Conservation (phyloP, 2,797 vertebrate genomes). For the Arrhamphus sclerolepis region DNA sequence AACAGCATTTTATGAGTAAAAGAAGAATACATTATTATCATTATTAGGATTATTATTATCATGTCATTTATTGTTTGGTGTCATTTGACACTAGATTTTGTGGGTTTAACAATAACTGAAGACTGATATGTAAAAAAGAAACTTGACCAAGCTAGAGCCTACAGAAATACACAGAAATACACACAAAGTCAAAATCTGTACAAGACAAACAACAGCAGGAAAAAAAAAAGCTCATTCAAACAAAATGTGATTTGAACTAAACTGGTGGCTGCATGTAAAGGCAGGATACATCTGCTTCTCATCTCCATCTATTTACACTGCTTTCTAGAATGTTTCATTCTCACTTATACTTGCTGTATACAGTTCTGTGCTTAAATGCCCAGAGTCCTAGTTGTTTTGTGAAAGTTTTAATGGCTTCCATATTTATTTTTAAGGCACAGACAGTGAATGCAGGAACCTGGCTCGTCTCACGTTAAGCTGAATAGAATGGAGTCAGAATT, state of each 20-base stretch:
- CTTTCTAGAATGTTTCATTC: constrained; percentile 5
- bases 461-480: too few relatives aligned
- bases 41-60: too few relatives aligned
- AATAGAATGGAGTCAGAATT: too few relatives aligned
- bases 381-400: too few relatives aligned
- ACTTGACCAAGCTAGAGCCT: not conserved
- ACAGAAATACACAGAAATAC: not conserved
- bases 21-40: not conserved
- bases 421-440: too few relatives aligned
- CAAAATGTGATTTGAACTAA: constrained; percentile 21
- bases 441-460: too few relatives aligned
- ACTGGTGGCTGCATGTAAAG: constrained; percentile 15
- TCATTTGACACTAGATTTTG: not conserved
- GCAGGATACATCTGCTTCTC: constrained; percentile 33
- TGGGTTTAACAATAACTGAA: not conserved
- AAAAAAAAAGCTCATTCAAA: not conserved
- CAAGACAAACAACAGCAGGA: constrained; percentile 1
- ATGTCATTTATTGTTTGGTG: not conserved
- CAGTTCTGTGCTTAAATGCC: not conserved
- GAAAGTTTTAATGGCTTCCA: too few relatives aligned
- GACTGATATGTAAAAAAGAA: not conserved
- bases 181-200: not conserved
- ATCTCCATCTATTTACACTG: constrained; percentile 25
- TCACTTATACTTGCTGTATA: not conserved
- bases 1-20: not conserved